phyloP scores from a whole-genome alignment of 2,888 invertebrate genomes.

The Agrotis exclamationis region DNA sequence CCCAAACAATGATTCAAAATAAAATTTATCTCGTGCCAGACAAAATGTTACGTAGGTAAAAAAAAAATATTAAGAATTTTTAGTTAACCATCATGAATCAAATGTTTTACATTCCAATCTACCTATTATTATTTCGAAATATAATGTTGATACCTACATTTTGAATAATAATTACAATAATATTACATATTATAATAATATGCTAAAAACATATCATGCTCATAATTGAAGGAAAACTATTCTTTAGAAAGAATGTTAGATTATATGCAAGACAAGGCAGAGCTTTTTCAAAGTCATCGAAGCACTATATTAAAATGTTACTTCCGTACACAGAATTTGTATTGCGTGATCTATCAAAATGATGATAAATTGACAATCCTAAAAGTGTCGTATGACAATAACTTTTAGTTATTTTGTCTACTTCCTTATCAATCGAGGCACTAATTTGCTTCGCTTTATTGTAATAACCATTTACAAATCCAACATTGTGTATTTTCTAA shows the following conservation, averaged over 20 bases:
- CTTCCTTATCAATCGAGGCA: slow-evolving; percentile 39
- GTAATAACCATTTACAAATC: slow-evolving; percentile 41
- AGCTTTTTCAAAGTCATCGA: not conserved
- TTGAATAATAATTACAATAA: no score
- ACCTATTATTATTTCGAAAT: not conserved
- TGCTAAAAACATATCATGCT: no score
- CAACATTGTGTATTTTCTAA: slow-evolving; percentile 31
- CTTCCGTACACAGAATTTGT: not conserved
- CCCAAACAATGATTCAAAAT: not conserved
- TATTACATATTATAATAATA: no score
- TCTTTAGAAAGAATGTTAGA: no score
- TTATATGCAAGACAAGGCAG: not conserved
- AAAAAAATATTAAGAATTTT: not conserved
- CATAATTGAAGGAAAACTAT: no score
- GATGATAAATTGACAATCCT: slow-evolving; percentile 36
- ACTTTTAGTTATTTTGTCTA: slow-evolving; percentile 25
- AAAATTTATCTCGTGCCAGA: no score
- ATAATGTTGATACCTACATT: not conserved
- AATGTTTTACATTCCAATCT: not conserved
- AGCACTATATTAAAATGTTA: not conserved
- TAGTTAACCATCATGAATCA: not conserved
- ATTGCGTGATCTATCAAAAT: not conserved
- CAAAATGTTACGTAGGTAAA: not conserved
- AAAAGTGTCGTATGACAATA: slow-evolving; percentile 27
- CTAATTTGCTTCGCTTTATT: slow-evolving; percentile 46